Conservation (phyloP, 2,888 invertebrate species). For the Apocheima hispidaria region DNA sequence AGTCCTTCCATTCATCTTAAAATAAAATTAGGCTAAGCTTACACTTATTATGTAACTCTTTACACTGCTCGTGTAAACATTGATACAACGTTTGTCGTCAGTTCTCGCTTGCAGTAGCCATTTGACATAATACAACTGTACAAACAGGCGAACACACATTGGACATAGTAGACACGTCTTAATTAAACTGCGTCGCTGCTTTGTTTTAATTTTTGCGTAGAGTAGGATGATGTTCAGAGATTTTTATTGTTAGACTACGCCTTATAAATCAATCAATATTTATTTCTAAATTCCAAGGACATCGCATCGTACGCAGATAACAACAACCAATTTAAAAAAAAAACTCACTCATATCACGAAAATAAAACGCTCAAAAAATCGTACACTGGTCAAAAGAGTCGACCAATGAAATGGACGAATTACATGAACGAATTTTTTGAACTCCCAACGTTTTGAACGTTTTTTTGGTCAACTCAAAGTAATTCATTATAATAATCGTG, state of each 20-base stretch:
- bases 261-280: too few relatives aligned
- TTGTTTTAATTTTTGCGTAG: constrained; percentile 23
- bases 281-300: too few relatives aligned
- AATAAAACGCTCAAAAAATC: too few relatives aligned
- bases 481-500: too few relatives aligned
- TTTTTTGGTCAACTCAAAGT: too few relatives aligned
- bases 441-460: too few relatives aligned
- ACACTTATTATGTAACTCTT: constrained; percentile 29
- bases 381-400: too few relatives aligned
- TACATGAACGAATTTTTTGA: too few relatives aligned
- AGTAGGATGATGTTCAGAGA: constrained; percentile 20
- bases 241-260: neutral
- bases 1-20: neutral
- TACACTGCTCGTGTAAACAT: constrained; percentile 21
- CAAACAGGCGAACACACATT: constrained; percentile 30
- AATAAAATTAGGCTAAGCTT: constrained; percentile 27
- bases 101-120: constrained; percentile 26
- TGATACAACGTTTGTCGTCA: constrained; percentile 29
- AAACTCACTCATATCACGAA: too few relatives aligned
- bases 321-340: too few relatives aligned
- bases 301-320: too few relatives aligned
- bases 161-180: constrained; percentile 25
- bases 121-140: constrained; percentile 33
- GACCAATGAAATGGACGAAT: too few relatives aligned
- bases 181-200: constrained; percentile 31